A percentile compares a stretch with the other conserved stretches of the same genome.
phyloP scores from a whole-genome alignment of 2,113 vertebrate species.

The Naja naja region DNA sequence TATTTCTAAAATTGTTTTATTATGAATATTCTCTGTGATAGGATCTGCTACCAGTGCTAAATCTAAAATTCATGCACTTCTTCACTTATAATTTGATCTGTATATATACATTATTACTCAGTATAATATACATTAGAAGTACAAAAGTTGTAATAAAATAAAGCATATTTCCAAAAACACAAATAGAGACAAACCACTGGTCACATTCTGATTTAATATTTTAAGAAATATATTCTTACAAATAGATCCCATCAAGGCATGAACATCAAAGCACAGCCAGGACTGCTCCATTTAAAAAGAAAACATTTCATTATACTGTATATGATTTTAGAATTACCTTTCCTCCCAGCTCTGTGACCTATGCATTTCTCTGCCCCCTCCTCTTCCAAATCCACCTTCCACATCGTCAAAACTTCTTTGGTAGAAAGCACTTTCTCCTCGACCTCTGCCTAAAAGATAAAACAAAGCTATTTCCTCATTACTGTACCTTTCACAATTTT shows the following conservation, averaged over 20 bases:
- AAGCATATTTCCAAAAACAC: neutral
- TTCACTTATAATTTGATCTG: neutral
- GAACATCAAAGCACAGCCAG: neutral
- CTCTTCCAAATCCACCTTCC: constrained; percentile 94
- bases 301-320: neutral
- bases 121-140: neutral
- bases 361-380: constrained; percentile 91
- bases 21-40: neutral
- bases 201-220: neutral
- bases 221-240: neutral
- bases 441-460: constrained; percentile 86
- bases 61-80: neutral
- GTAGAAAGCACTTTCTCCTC: constrained; percentile 98
- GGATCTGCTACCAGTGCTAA: neutral
- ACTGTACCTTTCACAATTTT: neutral
- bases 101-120: neutral
- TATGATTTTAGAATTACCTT: constrained; percentile 75
- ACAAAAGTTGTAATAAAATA: neutral
- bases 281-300: neutral
- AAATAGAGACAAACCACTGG: neutral
- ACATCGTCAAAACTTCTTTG: constrained; percentile 99
- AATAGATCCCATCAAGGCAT: neutral
- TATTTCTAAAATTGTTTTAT: neutral
- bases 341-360: constrained; percentile 99
- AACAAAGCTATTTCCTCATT: neutral